Evolutionary conservation across 2,888 invertebrate species (phyloP).

Genomic region (Oasisia sp.): DNA sequence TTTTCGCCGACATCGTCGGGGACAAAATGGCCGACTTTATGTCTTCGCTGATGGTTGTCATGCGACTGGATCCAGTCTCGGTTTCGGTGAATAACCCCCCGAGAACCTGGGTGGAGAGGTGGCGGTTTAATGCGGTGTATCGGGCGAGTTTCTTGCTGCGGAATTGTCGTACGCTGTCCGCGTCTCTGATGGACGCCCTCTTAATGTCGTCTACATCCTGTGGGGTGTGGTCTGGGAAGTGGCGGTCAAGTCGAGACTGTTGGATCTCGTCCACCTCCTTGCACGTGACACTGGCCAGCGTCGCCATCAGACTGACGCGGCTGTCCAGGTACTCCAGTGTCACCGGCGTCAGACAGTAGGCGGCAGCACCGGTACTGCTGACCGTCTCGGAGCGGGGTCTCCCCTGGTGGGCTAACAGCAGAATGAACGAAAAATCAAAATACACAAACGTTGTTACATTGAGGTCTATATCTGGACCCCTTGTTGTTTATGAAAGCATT

Average conservation of each 20-base stretch:
- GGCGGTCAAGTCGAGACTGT: constrained; percentile 3
- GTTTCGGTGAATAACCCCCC: not conserved
- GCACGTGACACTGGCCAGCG: constrained; percentile 57
- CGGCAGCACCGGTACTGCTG: not conserved
- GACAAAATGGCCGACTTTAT: not conserved
- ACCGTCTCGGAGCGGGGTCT: constrained; percentile 24
- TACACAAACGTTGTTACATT: not conserved
- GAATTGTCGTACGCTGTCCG: not conserved
- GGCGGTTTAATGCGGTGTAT: not conserved
- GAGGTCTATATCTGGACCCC: not conserved
- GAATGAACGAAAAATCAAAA: not conserved
- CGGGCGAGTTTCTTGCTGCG: constrained; percentile 1
- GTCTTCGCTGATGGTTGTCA: not conserved
- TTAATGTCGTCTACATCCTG: not conserved
- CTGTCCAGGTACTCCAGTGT: constrained; percentile 58
- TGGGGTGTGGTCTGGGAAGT: constrained; percentile 21
- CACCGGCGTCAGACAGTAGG: constrained; percentile 41
- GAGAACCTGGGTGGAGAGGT: not conserved
- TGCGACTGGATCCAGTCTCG: not conserved
- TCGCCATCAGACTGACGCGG: constrained; percentile 57
- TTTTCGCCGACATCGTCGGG: not conserved
- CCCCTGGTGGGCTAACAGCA: not conserved
- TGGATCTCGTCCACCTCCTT: not conserved
- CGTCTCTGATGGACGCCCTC: not conserved
- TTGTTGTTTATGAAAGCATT: not conserved